These are phyloP conservation scores for Caenorhabditis sinica DNA, from an alignment of 2,888 invertebrate genomes.

Conservation along the genomic window DNA sequence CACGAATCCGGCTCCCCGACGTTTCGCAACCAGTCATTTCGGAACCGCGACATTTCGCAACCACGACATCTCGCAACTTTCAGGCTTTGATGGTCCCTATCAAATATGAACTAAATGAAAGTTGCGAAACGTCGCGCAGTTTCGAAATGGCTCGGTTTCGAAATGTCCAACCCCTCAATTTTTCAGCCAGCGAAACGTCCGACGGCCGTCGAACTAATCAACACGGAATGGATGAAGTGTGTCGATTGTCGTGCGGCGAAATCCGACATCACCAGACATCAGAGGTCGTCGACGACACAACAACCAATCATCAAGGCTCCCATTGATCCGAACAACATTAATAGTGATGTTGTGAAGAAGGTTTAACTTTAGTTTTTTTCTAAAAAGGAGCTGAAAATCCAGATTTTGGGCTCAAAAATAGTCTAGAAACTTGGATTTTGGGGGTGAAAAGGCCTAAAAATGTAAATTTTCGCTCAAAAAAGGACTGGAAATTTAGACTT, in stretches of 20 bases:
- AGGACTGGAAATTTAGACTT: too few relatives aligned
- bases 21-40: too few relatives aligned
- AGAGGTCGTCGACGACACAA: neutral
- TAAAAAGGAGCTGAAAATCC: neutral
- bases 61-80: too few relatives aligned
- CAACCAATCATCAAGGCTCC: too few relatives aligned
- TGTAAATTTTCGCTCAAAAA: too few relatives aligned
- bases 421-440: too few relatives aligned
- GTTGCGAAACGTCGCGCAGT: neutral
- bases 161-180: neutral
- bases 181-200: conserved; percentile 55
- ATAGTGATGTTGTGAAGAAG: neutral
- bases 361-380: too few relatives aligned
- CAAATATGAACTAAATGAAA: neutral
- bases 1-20: too few relatives aligned
- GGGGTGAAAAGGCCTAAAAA: too few relatives aligned
- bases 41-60: too few relatives aligned
- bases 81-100: too few relatives aligned
- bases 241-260: conserved; percentile 50
- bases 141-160: neutral
- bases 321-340: neutral
- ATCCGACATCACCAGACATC: conserved; percentile 27
- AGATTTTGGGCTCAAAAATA: too few relatives aligned
- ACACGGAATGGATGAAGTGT: conserved; percentile 63
- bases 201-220: conserved; percentile 46